Evolutionary conservation across 2,113 vertebrate species (phyloP).

Genomic region (Lynx canadensis): DNA sequence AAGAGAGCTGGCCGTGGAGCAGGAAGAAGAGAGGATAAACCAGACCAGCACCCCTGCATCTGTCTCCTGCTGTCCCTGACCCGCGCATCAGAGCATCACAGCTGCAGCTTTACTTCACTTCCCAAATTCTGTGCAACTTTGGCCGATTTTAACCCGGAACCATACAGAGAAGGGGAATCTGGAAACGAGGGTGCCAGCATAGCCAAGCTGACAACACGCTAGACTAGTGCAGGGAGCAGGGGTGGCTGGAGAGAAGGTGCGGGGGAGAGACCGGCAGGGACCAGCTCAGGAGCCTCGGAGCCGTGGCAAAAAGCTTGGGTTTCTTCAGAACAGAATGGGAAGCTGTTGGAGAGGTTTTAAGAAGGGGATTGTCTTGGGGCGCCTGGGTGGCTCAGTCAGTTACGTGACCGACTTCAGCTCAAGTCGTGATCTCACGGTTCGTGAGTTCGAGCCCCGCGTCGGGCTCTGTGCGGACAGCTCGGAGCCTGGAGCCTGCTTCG

Average conservation of each 20-base stretch:
- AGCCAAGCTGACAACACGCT: not conserved
- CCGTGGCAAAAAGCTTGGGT: not conserved
- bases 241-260: not conserved
- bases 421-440: no score
- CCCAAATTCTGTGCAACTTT: no score
- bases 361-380: no score
- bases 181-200: not conserved
- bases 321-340: not conserved
- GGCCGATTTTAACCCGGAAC: not conserved
- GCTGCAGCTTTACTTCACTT: rapidly evolving
- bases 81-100: rapidly evolving
- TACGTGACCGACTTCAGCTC: no score
- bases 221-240: not conserved
- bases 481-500: no score
- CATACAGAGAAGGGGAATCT: not conserved
- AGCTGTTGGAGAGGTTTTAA: not conserved
- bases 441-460: no score
- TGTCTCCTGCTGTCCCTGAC: not conserved
- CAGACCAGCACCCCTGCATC: not conserved
- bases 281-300: not conserved
- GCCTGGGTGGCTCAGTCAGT: no score
- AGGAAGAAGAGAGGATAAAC: not conserved
- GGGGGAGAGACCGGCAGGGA: not conserved
- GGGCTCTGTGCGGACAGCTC: no score
- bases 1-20: no score